Percentiles rank a stretch among this genome's conserved stretches.
phyloP scores from a whole-genome alignment of 2,888 invertebrate species.

The Drosophila macrospina region DNA sequence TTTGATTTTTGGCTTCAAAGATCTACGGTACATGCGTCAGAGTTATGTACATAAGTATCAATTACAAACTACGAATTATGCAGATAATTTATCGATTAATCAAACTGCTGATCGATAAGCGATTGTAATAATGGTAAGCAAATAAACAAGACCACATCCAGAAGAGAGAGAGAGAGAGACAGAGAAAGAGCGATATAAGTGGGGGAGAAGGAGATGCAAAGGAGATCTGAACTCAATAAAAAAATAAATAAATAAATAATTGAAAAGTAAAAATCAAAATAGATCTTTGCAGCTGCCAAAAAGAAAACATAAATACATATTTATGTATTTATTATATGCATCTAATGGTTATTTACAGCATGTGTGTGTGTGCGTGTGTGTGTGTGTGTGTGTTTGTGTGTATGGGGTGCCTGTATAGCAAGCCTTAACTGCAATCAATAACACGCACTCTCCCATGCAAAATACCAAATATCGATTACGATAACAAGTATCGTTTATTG shows the following conservation, averaged over 20 bases:
- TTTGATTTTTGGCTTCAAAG: not conserved
- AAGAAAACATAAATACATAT: slow-evolving; percentile 13
- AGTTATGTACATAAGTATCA: slow-evolving; percentile 46
- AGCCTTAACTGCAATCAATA: slow-evolving; percentile 2
- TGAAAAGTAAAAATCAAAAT: slow-evolving; percentile 23
- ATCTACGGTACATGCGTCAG: slow-evolving; percentile 38
- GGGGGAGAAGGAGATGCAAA: not conserved
- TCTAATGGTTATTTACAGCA: slow-evolving; percentile 44
- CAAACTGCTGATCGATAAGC: slow-evolving; percentile 20
- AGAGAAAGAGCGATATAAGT: no score
- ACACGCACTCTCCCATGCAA: not conserved
- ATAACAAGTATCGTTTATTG: not conserved
- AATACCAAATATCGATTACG: slow-evolving; percentile 4
- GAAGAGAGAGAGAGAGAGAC: slow-evolving; percentile 1
- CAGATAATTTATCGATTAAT: slow-evolving; percentile 49
- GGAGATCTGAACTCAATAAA: slow-evolving; percentile 10
- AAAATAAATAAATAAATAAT: not conserved
- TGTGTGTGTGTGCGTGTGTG: slow-evolving; percentile 13
- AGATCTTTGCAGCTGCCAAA: slow-evolving; percentile 22
- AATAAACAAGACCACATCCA: slow-evolving; percentile 43
- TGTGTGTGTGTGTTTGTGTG: slow-evolving; percentile 13
- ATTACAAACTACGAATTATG: slow-evolving; percentile 33
- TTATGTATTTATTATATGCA: slow-evolving; percentile 2
- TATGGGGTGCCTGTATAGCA: not conserved
- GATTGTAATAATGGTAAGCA: slow-evolving; percentile 32